Evolutionary conservation across 2,113 vertebrate genomes (phyloP).

Genomic region (Antennarius striatus): DNA sequence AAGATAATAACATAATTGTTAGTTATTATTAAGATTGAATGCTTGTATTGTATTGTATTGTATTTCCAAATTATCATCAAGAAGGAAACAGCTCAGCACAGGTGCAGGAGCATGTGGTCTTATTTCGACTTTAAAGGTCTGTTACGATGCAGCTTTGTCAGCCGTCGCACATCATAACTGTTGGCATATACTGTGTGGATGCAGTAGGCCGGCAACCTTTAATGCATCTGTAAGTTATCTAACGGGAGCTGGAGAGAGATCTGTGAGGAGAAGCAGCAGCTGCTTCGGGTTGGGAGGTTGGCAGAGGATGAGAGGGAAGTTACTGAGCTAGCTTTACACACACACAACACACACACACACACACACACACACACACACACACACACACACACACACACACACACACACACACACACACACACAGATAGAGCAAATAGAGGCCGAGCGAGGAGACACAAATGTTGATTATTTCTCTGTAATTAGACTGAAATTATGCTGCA

Average conservation of each 20-base stretch:
- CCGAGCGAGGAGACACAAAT: slow-evolving; percentile 6
- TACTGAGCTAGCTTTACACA: slow-evolving; percentile 20
- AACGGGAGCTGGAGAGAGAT: slow-evolving; percentile 20
- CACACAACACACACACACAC: too few relatives aligned
- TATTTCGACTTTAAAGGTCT: background rate
- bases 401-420: too few relatives aligned
- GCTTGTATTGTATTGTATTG: too few relatives aligned
- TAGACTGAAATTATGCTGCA: slow-evolving; percentile 2
- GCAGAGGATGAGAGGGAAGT: slow-evolving; percentile 51
- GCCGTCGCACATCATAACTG: slow-evolving; percentile 30
- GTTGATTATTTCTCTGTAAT: slow-evolving; percentile 17
- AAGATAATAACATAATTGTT: too few relatives aligned
- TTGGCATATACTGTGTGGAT: slow-evolving; percentile 24
- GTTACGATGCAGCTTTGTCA: slow-evolving; percentile 1
- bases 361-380: too few relatives aligned
- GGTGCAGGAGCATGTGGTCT: too few relatives aligned
- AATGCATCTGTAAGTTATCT: slow-evolving; percentile 36
- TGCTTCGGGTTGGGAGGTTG: slow-evolving; percentile 19
- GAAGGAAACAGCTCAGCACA: too few relatives aligned
- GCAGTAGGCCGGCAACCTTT: slow-evolving; percentile 12
- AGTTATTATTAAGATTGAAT: too few relatives aligned
- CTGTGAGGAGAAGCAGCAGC: slow-evolving; percentile 18
- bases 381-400: too few relatives aligned
- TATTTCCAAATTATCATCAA: too few relatives aligned
- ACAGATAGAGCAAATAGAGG: background rate